phyloP scores from a whole-genome alignment of 2,113 vertebrate genomes.

The Marcusenius ussheri region DNA sequence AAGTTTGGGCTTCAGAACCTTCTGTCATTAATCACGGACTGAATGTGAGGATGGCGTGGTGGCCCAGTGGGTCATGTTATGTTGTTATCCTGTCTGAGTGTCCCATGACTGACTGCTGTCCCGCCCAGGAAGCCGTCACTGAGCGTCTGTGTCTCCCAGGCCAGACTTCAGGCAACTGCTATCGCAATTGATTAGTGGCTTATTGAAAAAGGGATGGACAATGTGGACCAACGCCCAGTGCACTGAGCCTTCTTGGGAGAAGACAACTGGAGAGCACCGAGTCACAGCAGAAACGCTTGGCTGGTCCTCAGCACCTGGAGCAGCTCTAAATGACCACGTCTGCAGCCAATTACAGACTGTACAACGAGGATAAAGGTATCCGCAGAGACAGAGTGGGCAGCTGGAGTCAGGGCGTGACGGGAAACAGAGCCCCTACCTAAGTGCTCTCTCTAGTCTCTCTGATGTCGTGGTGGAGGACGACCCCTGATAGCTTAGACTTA shows the following conservation, averaged over 20 bases:
- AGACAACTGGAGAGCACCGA: neutral
- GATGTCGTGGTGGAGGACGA: neutral
- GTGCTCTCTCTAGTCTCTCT: neutral
- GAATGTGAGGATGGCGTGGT: neutral
- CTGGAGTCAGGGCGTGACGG: neutral
- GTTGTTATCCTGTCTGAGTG: neutral
- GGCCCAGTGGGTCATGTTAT: neutral
- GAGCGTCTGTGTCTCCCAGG: neutral
- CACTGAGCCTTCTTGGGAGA: neutral
- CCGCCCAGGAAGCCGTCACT: neutral
- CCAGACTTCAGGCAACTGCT: neutral
- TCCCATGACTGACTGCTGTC: neutral
- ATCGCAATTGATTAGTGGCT: neutral
- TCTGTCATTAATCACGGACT: neutral
- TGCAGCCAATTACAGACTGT: neutral
- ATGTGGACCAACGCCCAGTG: neutral
- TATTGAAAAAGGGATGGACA: neutral
- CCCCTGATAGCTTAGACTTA: neutral
- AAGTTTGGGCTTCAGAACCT: neutral
- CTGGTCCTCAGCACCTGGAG: neutral
- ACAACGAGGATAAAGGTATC: neutral
- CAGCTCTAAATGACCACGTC: neutral
- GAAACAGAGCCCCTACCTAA: neutral
- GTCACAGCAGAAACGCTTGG: neutral
- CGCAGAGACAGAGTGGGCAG: neutral